Conservation (phyloP, 2,888 invertebrate species). For the Eristalis arbustorum region DNA sequence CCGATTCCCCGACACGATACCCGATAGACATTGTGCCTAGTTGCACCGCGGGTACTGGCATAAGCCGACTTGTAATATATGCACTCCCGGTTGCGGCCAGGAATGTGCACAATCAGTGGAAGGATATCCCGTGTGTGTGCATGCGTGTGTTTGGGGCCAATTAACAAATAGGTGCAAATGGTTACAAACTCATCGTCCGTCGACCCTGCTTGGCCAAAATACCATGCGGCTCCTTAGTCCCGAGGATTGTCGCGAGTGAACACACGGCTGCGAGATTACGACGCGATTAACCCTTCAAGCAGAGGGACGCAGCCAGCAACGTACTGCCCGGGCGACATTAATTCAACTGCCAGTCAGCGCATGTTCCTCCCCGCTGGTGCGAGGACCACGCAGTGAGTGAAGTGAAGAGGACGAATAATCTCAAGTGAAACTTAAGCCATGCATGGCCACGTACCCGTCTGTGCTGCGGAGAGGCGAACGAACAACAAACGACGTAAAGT, state of each 20-base stretch:
- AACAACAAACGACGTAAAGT: constrained; percentile 55
- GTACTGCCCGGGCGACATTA: constrained; percentile 15
- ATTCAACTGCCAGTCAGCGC: neutral
- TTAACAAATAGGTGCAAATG: constrained; percentile 72
- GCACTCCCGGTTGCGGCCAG: neutral
- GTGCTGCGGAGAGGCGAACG: constrained; percentile 15
- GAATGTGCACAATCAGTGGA: neutral
- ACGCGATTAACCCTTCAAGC: constrained; percentile 13
- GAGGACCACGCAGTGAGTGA: neutral
- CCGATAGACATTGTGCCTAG: neutral
- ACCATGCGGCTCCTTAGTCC: constrained; percentile 41
- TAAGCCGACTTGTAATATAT: neutral
- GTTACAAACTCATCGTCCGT: constrained; percentile 60
- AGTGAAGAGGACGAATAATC: neutral
- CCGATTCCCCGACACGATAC: neutral
- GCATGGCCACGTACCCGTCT: constrained; percentile 26
- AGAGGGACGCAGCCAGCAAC: neutral
- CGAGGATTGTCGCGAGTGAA: neutral
- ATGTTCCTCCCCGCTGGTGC: neutral
- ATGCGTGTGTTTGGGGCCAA: constrained; percentile 48
- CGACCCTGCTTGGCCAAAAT: constrained; percentile 20
- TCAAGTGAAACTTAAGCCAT: constrained; percentile 1
- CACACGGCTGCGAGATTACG: constrained; percentile 16
- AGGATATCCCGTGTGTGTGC: neutral
- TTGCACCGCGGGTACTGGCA: neutral